phyloP scores from a whole-genome alignment of 1,140 invertebrate species.

The Conopomorpha cramerella region DNA sequence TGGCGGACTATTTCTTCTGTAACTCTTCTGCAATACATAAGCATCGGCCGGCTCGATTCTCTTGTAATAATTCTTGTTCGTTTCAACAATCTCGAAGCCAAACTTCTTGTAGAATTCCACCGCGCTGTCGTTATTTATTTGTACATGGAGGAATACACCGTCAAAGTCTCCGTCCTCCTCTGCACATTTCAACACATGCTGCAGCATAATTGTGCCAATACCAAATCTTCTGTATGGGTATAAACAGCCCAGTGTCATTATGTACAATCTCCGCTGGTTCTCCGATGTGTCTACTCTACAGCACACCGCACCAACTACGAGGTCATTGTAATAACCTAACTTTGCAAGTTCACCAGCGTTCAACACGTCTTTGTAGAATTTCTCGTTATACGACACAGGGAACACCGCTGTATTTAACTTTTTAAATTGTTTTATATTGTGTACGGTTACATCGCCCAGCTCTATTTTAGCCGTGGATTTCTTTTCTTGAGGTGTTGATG shows the following conservation, averaged over 20 bases:
- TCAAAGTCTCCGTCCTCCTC: constrained; percentile 96
- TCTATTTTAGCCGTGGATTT: constrained; percentile 88
- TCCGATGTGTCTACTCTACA: constrained; percentile 95
- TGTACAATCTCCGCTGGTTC: constrained; percentile 90
- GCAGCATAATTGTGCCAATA: constrained; percentile 95
- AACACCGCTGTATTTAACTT: constrained; percentile 97
- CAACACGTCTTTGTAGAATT: constrained; percentile 99
- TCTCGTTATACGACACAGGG: constrained; percentile 99
- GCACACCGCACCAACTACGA: constrained; percentile 98
- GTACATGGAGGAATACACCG: constrained; percentile 98
- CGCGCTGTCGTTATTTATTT: constrained; percentile 97
- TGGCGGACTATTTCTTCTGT: constrained; percentile 61
- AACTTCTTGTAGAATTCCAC: constrained; percentile 99
- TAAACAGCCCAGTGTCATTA: constrained; percentile 98
- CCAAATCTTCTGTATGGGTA: constrained; percentile 94
- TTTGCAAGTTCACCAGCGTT: constrained; percentile 97
- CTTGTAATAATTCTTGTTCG: constrained; percentile 98
- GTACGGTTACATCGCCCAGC: constrained; percentile 96
- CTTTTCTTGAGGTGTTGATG: too few species aligned
- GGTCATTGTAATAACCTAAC: constrained; percentile 99
- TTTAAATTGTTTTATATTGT: constrained; percentile 98
- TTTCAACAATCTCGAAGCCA: constrained; percentile 98
- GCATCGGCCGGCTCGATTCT: constrained; percentile 98
- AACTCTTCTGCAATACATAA: constrained; percentile 94
- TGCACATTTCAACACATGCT: constrained; percentile 96